Evolutionary conservation across 2,113 vertebrate genomes (phyloP).

Genomic region (Semnopithecus entellus): DNA sequence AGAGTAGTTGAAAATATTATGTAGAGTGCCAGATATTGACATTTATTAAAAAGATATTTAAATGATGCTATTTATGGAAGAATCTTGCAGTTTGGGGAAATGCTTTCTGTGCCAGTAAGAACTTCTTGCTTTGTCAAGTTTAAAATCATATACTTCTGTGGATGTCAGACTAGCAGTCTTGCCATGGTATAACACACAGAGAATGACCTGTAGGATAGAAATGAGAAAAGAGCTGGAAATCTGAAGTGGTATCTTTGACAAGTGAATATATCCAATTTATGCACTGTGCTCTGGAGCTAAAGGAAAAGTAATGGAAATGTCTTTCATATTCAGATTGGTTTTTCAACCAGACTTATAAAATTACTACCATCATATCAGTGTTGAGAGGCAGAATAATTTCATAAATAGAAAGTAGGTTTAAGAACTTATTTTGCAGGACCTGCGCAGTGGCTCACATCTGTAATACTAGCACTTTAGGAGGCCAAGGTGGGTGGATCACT

Average conservation of each 20-base stretch:
- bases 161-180: conserved; percentile 11
- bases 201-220: conserved; percentile 56
- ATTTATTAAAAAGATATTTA: conserved; percentile 57
- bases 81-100: conserved; percentile 26
- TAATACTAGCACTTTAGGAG: no score
- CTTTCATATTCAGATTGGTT: conserved; percentile 57
- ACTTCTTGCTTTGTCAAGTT: conserved; percentile 34
- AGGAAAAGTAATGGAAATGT: conserved; percentile 67
- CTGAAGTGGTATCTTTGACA: conserved; percentile 61
- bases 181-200: background rate
- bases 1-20: conserved; percentile 55
- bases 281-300: conserved; percentile 45
- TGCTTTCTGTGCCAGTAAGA: conserved; percentile 15
- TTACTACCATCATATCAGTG: conserved; percentile 47
- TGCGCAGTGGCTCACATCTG: no score
- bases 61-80: conserved; percentile 44
- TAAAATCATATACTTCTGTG: conserved; percentile 39
- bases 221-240: conserved; percentile 58
- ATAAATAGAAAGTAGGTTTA: conserved; percentile 31
- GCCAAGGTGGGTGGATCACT: no score
- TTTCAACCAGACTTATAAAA: conserved; percentile 64
- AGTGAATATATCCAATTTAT: conserved; percentile 72
- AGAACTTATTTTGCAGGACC: background rate
- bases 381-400: conserved; percentile 55
- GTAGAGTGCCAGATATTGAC: background rate